These are phyloP conservation scores for Carcina quercana DNA, from an alignment of 2,888 invertebrate species.

Conservation along the genomic window DNA sequence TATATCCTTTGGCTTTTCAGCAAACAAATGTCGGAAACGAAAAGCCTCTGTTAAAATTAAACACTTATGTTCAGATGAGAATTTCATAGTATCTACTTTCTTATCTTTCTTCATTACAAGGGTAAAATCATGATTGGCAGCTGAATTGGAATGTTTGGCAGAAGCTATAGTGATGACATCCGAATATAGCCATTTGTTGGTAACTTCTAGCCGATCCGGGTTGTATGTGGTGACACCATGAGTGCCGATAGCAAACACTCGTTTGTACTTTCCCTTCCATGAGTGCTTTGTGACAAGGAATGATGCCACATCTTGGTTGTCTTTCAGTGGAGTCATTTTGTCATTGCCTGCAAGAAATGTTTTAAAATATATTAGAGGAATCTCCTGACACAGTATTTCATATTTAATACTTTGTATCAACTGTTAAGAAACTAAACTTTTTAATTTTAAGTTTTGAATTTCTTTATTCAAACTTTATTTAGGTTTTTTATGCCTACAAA, in stretches of 20 bases:
- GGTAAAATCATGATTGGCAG: slow-evolving; percentile 80
- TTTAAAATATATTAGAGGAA: slow-evolving; percentile 16
- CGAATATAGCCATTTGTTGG: slow-evolving; percentile 93
- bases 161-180: slow-evolving; percentile 85
- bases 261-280: slow-evolving; percentile 99
- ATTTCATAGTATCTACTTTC: slow-evolving; percentile 95
- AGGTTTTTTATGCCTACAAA: no score
- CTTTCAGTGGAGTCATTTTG: slow-evolving; percentile 88
- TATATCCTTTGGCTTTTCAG: slow-evolving; percentile 86
- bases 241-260: slow-evolving; percentile 97
- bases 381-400: no score
- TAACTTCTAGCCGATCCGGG: slow-evolving; percentile 77
- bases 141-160: slow-evolving; percentile 70
- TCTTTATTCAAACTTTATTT: no score
- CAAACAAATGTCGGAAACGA: slow-evolving; percentile 84
- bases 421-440: no score
- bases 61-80: slow-evolving; percentile 96
- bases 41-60: slow-evolving; percentile 94
- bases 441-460: no score
- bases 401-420: no score
- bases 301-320: slow-evolving; percentile 97
- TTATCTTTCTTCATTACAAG: slow-evolving; percentile 91
- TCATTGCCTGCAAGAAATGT: slow-evolving; percentile 61
- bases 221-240: slow-evolving; percentile 98
- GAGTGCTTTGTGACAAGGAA: slow-evolving; percentile 98